Evolutionary conservation across 2,888 invertebrate species (phyloP).

Genomic region (Ormyrus labotus): DNA sequence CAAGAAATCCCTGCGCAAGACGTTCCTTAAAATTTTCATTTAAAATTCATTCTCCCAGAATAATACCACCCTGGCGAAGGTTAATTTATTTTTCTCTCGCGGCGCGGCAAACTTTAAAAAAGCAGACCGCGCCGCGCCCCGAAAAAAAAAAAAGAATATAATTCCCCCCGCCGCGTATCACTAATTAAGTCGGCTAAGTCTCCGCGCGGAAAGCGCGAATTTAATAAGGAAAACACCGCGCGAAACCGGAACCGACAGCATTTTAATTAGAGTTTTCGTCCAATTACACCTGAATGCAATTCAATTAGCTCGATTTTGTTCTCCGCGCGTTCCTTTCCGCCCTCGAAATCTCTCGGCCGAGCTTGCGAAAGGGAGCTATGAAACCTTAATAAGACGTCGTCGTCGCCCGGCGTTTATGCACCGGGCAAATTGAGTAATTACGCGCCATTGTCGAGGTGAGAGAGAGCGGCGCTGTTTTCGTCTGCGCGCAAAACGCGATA

Average conservation of each 20-base stretch:
- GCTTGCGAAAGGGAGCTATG: background rate
- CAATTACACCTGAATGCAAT: conserved; percentile 49
- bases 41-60: too few species aligned
- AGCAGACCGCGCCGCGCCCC: too few species aligned
- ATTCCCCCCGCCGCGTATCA: background rate
- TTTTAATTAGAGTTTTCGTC: conserved; percentile 53
- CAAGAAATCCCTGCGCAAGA: too few species aligned
- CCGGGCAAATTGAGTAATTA: conserved; percentile 31
- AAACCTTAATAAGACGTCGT: conserved; percentile 32
- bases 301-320: conserved; percentile 50
- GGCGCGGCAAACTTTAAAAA: too few species aligned
- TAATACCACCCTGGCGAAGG: too few species aligned
- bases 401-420: background rate
- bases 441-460: conserved; percentile 2
- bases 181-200: conserved; percentile 9
- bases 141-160: background rate
- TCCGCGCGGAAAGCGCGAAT: background rate
- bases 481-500: background rate
- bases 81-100: too few species aligned
- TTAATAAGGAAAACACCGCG: conserved; percentile 1
- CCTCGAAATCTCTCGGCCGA: background rate
- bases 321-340: conserved; percentile 9
- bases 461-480: too few species aligned
- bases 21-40: too few species aligned
- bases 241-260: conserved; percentile 2